Evolutionary conservation across 2,797 vertebrate species (phyloP).

Genomic region (Danionella dracula): DNA sequence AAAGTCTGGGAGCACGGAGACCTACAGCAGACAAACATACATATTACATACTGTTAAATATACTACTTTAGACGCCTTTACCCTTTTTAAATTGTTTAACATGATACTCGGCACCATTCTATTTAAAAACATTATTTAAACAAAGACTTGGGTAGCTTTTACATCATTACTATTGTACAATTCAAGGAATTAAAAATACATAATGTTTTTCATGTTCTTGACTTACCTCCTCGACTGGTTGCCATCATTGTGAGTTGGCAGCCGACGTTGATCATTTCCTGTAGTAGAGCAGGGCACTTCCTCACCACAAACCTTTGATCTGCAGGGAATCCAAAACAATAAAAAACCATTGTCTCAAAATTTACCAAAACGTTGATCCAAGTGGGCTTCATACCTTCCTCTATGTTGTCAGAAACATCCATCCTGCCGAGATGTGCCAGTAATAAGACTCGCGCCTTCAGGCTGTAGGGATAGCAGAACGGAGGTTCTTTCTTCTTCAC

Average conservation of each 20-base stretch:
- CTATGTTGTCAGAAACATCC: slow-evolving; percentile 89
- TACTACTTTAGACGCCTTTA: too few species aligned
- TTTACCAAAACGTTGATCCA: too few species aligned
- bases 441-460: slow-evolving; percentile 93
- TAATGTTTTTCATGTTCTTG: too few species aligned
- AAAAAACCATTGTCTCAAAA: neutral
- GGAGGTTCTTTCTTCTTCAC: slow-evolving; percentile 98
- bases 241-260: slow-evolving; percentile 98
- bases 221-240: slow-evolving; percentile 90
- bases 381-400: slow-evolving; percentile 79
- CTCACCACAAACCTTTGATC: slow-evolving; percentile 95
- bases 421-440: slow-evolving; percentile 89
- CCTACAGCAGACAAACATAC: slow-evolving; percentile 51
- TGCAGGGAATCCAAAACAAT: slow-evolving; percentile 45
- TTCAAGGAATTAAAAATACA: too few species aligned
- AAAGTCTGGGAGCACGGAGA: slow-evolving; percentile 90
- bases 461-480: slow-evolving; percentile 94
- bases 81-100: too few species aligned
- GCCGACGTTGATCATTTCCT: slow-evolving; percentile 98
- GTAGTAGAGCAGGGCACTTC: slow-evolving; percentile 92
- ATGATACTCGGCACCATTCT: too few species aligned
- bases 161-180: too few species aligned
- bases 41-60: neutral
- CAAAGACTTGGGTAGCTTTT: too few species aligned
- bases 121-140: too few species aligned